These are phyloP conservation scores for Brevipalpus yothersi DNA, from an alignment of 1,140 invertebrate genomes.

Conservation along the genomic window DNA sequence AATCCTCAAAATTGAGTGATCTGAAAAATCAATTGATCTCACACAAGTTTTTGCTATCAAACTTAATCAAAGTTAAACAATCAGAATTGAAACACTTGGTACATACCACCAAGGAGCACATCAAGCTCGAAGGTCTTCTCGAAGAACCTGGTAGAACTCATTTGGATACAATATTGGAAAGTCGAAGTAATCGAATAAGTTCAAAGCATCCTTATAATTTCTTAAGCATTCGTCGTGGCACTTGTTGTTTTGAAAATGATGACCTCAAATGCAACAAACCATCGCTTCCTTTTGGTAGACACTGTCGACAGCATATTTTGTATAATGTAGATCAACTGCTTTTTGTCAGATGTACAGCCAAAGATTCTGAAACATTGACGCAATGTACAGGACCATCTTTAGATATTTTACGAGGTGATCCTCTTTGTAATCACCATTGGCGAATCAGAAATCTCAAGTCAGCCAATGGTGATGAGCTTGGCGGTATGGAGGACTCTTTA, in stretches of 20 bases:
- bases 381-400: conserved; percentile 67
- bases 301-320: conserved; percentile 62
- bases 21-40: conserved; percentile 1
- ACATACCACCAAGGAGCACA: not conserved
- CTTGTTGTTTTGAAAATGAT: conserved; percentile 20
- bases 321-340: conserved; percentile 59
- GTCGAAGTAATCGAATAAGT: not conserved
- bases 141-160: not conserved
- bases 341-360: conserved; percentile 67
- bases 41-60: conserved; percentile 2
- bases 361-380: conserved; percentile 49
- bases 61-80: conserved; percentile 1
- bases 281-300: conserved; percentile 51
- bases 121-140: not conserved
- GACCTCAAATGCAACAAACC: conserved; percentile 26
- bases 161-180: not conserved
- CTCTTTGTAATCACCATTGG: conserved; percentile 50
- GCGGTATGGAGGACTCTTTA: not conserved
- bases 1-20: conserved; percentile 1
- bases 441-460: conserved; percentile 23
- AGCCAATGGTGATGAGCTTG: no score
- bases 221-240: conserved; percentile 12
- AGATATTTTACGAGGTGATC: conserved; percentile 53
- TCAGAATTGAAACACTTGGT: not conserved
- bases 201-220: not conserved